Evolutionary conservation across 2,113 vertebrate species (phyloP).

Genomic region (Oncorhynchus mykiss): DNA sequence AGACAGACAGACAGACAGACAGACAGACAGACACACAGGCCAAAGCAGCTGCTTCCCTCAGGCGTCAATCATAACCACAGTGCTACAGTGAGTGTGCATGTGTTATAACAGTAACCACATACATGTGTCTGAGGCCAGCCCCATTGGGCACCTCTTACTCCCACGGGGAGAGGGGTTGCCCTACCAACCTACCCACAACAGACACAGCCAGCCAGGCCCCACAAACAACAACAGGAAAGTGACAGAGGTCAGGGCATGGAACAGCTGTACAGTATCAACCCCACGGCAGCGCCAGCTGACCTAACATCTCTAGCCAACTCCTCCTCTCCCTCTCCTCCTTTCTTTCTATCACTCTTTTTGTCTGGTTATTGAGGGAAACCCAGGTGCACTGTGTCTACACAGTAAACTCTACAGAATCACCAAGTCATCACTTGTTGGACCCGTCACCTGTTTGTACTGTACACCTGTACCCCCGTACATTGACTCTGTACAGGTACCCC

Average conservation of each 20-base stretch:
- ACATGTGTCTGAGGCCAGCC: background rate
- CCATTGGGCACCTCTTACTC: background rate
- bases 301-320: slow-evolving; percentile 17
- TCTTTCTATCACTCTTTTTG: too few relatives aligned
- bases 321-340: background rate
- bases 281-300: slow-evolving; percentile 31
- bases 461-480: slow-evolving; percentile 2
- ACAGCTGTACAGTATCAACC: slow-evolving; percentile 51
- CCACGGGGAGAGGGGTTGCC: background rate
- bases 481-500: too few relatives aligned
- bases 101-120: background rate
- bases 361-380: slow-evolving; percentile 7
- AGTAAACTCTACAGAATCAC: slow-evolving; percentile 44
- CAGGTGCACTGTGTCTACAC: slow-evolving; percentile 46
- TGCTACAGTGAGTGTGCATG: background rate
- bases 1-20: too few relatives aligned
- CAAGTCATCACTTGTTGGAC: slow-evolving; percentile 48
- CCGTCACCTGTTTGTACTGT: slow-evolving; percentile 35
- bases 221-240: slow-evolving; percentile 20
- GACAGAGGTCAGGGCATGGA: slow-evolving; percentile 20
- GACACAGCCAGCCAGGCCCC: slow-evolving; percentile 6
- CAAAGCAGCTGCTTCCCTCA: background rate
- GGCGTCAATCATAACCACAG: background rate
- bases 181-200: background rate
- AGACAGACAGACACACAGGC: too few relatives aligned